Base-by-base conservation (phyloP, 2,113 vertebrate species). In the Scophthalmus maximus region DNA sequence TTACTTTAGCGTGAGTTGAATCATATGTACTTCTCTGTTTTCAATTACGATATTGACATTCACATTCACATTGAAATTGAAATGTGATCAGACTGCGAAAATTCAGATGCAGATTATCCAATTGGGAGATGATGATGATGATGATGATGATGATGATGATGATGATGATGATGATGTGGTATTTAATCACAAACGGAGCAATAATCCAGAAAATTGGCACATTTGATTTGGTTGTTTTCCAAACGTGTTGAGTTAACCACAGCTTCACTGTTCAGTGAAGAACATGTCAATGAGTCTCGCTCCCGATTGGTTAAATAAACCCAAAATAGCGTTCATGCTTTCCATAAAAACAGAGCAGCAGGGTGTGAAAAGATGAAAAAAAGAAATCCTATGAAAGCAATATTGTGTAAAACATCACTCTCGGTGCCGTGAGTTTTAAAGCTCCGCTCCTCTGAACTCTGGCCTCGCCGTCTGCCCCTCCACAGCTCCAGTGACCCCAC, bases 401-500 rank as follows among this genome's bases (percentile, higher is more conserved):
- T 10, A 20, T 12, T 46, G 42, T 46, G 42, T 46, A 46, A 18
- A 46, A 46, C 42, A 46, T 46, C 42, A 2, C 46, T 22, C 46
- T 23, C 8, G n/a, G 23, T 26, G 8, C 17, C 26, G 23, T 50
- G 49, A 50, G 49, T 23, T 20, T 49, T 49, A 22, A 49, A 49
- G 18, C 46, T 7, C 20, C 25, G 18, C 9, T 60, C 2, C 17
- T 42, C 52, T 57, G 17, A 38, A 26, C 26, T 67, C 22, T 22
- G 42, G 2, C 55, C 17, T 32, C 2, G 10, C 32, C 8, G 26
- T 26, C 20, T 30, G 26, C 14, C 4, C 38, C 29, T 38, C 66
- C 57, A 75, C 59, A 15, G n/a, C 50, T 38, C 69, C 52, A 18
- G 6, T 72, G 57, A 66, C 30, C 52, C 47, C 76, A 71, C 62